Base-by-base conservation (phyloP, 2,797 vertebrate species). In the Pseudopleuronectes americanus region DNA sequence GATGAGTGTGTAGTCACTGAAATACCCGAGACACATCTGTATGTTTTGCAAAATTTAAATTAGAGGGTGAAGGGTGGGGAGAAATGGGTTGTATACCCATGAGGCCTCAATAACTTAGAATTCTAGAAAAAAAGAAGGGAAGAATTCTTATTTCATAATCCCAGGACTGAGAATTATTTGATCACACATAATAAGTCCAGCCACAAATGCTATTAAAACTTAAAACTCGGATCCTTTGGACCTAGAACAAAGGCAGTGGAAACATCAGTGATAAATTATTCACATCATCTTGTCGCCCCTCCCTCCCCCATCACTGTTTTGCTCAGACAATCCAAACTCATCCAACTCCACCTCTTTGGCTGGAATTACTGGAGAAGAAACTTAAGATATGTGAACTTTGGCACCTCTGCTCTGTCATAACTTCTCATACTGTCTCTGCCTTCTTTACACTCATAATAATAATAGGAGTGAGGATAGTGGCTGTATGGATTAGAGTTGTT, bases 191-290 rank as follows among this genome's bases (percentile, higher is more conserved):
- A 92, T 90, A 91, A 90, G 84, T 92, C 87, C 80, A 86, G 87
- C 89, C 90, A 91, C 86, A 93, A 91, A 90, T 84, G 84, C 76
- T 90, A 91, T 91, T 90, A 92, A 90, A 92, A 89, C 90, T 90
- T 89, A 91, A 93, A 92, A 87, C 83, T 65, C 57, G 36, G 80
- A 89, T 93, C 89, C 84, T 90, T 89, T 94, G 92, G 92, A 92
- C 79, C 26, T 16, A 92, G 90, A 94, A 93, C 92, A 94, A 94
- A 94, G 91, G 80, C 77, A 83, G 79, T 74, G 38, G 87, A 92
- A 90, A 92, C 91, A 92, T 83, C 75, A 82, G 76, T 91, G 77
- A 93, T 94, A 87, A 94, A 94, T 94, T 90, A 94, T 94, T 94
- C 92, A 94, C 84, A 83, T 87, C 88, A 79, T 83, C 90, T 88